These are phyloP conservation scores for Podargus strigoides DNA, from an alignment of 2,797 vertebrate species.

Conservation along the genomic window DNA sequence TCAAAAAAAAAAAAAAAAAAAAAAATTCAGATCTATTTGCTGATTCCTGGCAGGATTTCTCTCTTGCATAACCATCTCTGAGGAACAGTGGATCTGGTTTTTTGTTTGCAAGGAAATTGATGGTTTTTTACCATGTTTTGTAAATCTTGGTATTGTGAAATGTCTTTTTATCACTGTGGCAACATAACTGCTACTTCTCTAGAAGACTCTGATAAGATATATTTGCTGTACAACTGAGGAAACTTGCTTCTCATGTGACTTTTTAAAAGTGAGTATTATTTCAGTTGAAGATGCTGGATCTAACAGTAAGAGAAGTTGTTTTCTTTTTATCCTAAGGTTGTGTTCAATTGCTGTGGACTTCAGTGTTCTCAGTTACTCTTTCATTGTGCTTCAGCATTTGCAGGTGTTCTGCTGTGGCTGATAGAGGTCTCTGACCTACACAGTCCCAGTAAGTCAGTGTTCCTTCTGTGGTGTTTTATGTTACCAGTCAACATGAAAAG, in stretches of 20 bases:
- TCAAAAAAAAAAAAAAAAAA: background rate
- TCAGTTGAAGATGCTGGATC: background rate
- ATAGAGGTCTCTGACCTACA: background rate
- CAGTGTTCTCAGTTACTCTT: background rate
- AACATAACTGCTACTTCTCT: background rate
- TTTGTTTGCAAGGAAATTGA: background rate
- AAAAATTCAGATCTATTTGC: background rate
- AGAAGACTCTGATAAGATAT: background rate
- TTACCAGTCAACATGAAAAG: background rate
- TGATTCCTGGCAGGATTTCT: slow-evolving; percentile 19
- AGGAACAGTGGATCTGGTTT: background rate
- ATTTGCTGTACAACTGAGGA: background rate
- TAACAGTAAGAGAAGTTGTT: background rate
- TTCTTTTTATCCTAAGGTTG: background rate
- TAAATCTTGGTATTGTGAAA: background rate
- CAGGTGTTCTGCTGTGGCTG: background rate
- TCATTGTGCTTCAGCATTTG: background rate
- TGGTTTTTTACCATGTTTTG: background rate
- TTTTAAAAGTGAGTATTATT: background rate
- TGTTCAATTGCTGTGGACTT: background rate
- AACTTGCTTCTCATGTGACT: background rate
- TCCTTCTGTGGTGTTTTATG: background rate
- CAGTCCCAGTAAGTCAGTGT: background rate
- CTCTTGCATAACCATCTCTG: slow-evolving; percentile 27
- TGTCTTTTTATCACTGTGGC: background rate